Base-by-base conservation (phyloP, 2,888 invertebrate genomes). In the Drepanosiphum platanoidis region DNA sequence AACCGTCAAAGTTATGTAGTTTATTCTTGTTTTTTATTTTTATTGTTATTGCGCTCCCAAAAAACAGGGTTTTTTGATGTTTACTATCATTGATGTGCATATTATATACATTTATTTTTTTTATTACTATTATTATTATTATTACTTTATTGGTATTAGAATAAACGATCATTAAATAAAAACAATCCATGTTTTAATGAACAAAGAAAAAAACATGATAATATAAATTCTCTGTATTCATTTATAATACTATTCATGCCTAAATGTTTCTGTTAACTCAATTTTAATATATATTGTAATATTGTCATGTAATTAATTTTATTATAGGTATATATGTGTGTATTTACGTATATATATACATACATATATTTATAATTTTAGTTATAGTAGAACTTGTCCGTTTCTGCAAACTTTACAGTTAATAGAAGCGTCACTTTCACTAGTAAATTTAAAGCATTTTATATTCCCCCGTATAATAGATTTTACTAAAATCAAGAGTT, bases 51-150 rank as follows among this genome's bases (percentile, higher is more conserved):
- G 46, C 58, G 13, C 27, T 22, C 61, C 61, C 81, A 52, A 72
- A 52, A 72, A 30, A 81, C 81, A 81, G 81, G 81, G 81, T 81
- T 34, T 39, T 58, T 42, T 58, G 52, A 81, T 81, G 36, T 36
- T 71, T 58, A 58, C 61, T 71, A 42, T 39, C 32, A 80, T 58
- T 71, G 58, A 30, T 80, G 81, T 71, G 13, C 36, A 46, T 46
- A 78, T 30, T 30, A 71, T 39, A 61, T 61, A 66, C 30, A 66
- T 71, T 36, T 71, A 36, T 71, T 42, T 71, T 80, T 80, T 70
- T 27, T 58, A 36, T 61, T 61, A 77, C n/a, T 66, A 79, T 66
- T 78, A 78, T 64, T 78, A 64, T 42, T 78, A 64, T 30, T 34
- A 79, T 80, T 79, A 68, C 18, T 68, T n/a, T 46, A 81, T 81